A percentile compares a stretch with the other conserved stretches of the same genome.
Conservation (phyloP, 2,888 invertebrate genomes). For the Morpho achilles region DNA sequence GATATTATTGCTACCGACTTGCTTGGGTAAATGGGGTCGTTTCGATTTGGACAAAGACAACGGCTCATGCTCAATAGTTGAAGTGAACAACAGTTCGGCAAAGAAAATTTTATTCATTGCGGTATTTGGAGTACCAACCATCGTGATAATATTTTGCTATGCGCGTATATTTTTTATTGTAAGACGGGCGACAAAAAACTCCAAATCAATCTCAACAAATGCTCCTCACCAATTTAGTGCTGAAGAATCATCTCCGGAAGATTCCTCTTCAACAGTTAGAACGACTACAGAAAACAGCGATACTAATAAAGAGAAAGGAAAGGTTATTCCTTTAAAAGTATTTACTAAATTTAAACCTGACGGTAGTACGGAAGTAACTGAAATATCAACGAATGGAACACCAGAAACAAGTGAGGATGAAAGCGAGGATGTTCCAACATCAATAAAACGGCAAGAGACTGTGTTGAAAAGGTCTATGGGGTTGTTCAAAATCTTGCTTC, state of each 20-base stretch:
- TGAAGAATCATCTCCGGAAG: slow-evolving; percentile 28
- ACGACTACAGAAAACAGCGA: slow-evolving; percentile 16
- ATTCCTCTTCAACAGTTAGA: slow-evolving; percentile 25
- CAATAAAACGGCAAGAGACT: slow-evolving; percentile 43
- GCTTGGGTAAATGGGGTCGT: slow-evolving; percentile 86
- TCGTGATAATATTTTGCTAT: slow-evolving; percentile 90
- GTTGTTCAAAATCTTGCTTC: slow-evolving; percentile 78
- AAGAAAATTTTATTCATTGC: slow-evolving; percentile 89
- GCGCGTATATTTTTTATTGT: slow-evolving; percentile 90
- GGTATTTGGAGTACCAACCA: slow-evolving; percentile 91
- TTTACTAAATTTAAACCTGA: slow-evolving; percentile 8
- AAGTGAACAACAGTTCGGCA: slow-evolving; percentile 82
- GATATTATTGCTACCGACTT: slow-evolving; percentile 84
- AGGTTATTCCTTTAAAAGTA: slow-evolving; percentile 1
- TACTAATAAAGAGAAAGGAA: slow-evolving; percentile 11
- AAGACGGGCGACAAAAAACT: slow-evolving; percentile 82
- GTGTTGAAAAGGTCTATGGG: slow-evolving; percentile 52
- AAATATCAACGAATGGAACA: slow-evolving; percentile 21
- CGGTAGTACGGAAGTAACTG: slow-evolving; percentile 19
- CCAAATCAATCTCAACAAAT: slow-evolving; percentile 41
- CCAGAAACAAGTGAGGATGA: slow-evolving; percentile 10
- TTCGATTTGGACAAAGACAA: slow-evolving; percentile 86
- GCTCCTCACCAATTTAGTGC: slow-evolving; percentile 25
- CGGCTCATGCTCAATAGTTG: slow-evolving; percentile 89
- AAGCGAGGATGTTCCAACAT: slow-evolving; percentile 11